Evolutionary conservation across 2,888 invertebrate species (phyloP).

Genomic region (Sesamia inferens): DNA sequence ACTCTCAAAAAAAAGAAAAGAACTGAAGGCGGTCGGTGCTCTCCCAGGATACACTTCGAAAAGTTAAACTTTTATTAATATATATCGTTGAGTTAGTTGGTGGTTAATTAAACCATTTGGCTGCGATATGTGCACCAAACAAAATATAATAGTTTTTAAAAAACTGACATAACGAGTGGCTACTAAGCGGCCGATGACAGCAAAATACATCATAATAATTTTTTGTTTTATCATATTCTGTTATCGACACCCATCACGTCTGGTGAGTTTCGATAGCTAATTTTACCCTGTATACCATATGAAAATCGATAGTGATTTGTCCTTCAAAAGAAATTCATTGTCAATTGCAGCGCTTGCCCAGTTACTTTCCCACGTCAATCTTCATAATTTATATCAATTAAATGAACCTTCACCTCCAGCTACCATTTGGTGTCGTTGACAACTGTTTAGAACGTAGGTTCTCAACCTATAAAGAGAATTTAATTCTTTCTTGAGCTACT

Average conservation of each 20-base stretch:
- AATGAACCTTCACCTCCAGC: constrained; percentile 58
- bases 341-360: constrained; percentile 18
- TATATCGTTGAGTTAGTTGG: too few species aligned
- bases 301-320: constrained; percentile 41
- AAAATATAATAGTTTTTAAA: too few species aligned
- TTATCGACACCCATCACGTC: background rate
- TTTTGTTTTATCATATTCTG: too few species aligned
- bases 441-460: constrained; percentile 1
- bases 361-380: constrained; percentile 46
- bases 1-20: too few species aligned
- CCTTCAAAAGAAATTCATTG: constrained; percentile 29
- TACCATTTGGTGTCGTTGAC: constrained; percentile 25
- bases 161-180: too few species aligned
- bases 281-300: background rate
- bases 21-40: too few species aligned
- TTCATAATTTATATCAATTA: constrained; percentile 55
- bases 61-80: too few species aligned
- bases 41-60: too few species aligned
- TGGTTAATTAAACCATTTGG: too few species aligned
- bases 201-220: too few species aligned
- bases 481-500: background rate
- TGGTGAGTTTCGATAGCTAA: background rate
- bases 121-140: too few species aligned
- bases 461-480: background rate
- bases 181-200: too few species aligned